These are phyloP conservation scores for Vireo griseus DNA, from an alignment of 2,797 vertebrate genomes.

Conservation along the genomic window DNA sequence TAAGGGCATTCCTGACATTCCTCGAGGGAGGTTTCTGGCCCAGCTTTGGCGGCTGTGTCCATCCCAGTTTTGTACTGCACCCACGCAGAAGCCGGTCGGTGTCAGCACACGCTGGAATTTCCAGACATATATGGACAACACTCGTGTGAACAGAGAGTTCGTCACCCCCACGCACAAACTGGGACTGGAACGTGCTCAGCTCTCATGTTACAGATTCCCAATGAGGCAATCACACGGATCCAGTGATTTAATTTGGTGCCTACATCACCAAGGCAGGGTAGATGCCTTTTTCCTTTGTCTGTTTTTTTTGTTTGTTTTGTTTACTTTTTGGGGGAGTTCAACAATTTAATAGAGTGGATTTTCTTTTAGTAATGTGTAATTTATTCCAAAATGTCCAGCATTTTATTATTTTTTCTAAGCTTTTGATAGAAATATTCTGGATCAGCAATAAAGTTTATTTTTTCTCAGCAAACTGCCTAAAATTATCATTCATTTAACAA, in stretches of 20 bases:
- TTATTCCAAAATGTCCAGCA: neutral
- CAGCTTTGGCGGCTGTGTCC: neutral
- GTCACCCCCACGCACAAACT: neutral
- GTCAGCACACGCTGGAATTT: neutral
- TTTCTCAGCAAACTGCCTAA: neutral
- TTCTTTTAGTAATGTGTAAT: neutral
- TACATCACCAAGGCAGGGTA: neutral
- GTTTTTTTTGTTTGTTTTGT: neutral
- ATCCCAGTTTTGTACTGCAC: neutral
- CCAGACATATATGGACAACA: conserved; percentile 15
- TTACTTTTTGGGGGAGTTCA: neutral
- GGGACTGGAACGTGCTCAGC: neutral
- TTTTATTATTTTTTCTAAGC: neutral
- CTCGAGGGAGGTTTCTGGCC: neutral
- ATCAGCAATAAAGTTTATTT: neutral
- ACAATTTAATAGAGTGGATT: neutral
- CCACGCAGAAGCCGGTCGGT: fast-evolving
- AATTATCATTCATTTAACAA: neutral
- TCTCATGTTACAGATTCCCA: neutral
- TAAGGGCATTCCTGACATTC: conserved; percentile 57
- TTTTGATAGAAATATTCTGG: neutral
- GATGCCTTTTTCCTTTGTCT: neutral
- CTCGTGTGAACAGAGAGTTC: neutral
- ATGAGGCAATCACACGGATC: neutral
- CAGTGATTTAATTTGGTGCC: neutral